Evolutionary conservation across 2,888 invertebrate species (phyloP).

Genomic region (Drosophila dives): DNA sequence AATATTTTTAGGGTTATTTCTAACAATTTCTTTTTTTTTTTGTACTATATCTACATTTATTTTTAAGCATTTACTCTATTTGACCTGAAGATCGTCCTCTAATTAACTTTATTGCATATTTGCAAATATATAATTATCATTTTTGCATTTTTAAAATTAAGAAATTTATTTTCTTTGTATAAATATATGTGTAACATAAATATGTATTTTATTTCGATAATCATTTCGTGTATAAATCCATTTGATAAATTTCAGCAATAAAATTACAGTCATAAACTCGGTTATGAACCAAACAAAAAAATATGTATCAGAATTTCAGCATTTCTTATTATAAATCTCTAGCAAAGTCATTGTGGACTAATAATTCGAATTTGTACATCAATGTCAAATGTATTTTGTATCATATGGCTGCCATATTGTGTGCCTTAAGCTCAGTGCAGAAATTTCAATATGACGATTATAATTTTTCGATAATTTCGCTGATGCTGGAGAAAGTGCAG

Average conservation of each 20-base stretch:
- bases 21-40: not conserved
- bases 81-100: not conserved
- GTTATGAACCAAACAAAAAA: not conserved
- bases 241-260: not conserved
- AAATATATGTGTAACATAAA: not conserved
- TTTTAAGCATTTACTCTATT: not conserved
- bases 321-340: not conserved
- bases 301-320: not conserved
- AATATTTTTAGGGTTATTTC: not conserved
- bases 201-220: not conserved
- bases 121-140: not conserved
- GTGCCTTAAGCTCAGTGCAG: not conserved
- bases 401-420: conserved; percentile 28
- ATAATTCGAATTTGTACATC: not conserved
- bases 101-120: not conserved
- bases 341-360: not conserved
- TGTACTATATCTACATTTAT: not conserved
- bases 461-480: not conserved
- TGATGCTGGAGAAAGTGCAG: not conserved
- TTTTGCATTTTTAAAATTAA: not conserved
- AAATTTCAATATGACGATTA: not conserved
- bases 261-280: not conserved
- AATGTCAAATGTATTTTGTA: not conserved
- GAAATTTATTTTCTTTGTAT: not conserved
- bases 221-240: not conserved